Evolutionary conservation across 2,797 vertebrate species (phyloP), one percentile per base, ranked within the genome.

Genomic region (Fringilla coelebs): DNA sequence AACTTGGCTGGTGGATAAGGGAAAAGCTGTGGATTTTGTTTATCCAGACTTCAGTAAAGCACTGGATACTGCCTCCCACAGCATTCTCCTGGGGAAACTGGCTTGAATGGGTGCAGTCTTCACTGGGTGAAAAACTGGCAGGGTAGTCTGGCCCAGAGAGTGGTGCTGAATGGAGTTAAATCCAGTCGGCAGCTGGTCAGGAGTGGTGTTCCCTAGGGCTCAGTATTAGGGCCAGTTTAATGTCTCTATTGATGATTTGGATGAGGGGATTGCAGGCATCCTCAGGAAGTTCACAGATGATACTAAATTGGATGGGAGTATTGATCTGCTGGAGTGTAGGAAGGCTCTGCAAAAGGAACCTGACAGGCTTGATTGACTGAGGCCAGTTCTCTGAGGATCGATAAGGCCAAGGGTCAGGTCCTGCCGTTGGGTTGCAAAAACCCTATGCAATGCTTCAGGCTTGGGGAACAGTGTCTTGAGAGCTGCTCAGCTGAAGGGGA

Each of bases 261-360:
- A 65, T 17, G 29, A 31, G 18, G n/a, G 29, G 7, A 34, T 45
- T 7, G 11, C 1, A 0, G 40, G 12, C 14, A 51, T 57, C 20
- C 29, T 57, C 36, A 70, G 11, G 38, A 40, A 45, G 7, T 63
- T 76, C 49, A 45, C 24, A 57, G 57, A 45, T 21, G 7, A 51
- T 43, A 18, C 29, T 51, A 22, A 51, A 32, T 21, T 55, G 24
- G 14, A 21, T 57, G 43, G 17, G 17, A 83, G 17, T 51, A 55
- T 11, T 83, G 38, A 31, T 57, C n/a, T 63, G 12, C 65, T 38
- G 10, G 15, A 32, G 6, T 0, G 0, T 28, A 54, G 40, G 32
- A 55, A 55, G 16, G 36, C 13, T 82, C 36, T 62, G 32, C 31
- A 38, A 28, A 49, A 36, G 36, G 19, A 70, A 13, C 32, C 62